Evolutionary conservation across 2,888 invertebrate genomes (phyloP), one percentile per base, ranked within the genome.

Genomic region (Drosophila imparisetae): DNA sequence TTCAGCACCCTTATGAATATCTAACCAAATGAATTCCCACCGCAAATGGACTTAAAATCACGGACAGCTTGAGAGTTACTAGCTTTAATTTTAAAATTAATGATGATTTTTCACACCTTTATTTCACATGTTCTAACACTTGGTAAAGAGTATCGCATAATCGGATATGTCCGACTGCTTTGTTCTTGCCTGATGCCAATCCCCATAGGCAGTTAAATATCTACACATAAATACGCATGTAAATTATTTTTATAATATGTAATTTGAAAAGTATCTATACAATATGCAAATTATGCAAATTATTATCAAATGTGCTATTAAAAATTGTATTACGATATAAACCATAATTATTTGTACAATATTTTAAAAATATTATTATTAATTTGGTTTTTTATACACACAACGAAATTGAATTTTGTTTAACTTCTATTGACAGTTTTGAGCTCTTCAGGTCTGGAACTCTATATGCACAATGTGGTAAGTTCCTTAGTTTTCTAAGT

Each of bases 201-300:
- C 66, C 54, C 54, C 54, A 54, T 29, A 66, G 67, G 48, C 48
- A 67, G 34, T 55, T 67, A 45, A 67, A 55, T 49, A 66, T 54
- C 21, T 54, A 8, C 45, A 54, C 50, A 40, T 27, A 64, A 34
- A 65, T 32, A 15, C 32, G 54, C 34, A 40, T 32, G 52, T 50
- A 65, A 65, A 42, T 64, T 34, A 65, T 36, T 29, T n/a, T 24
- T 27, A 65, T 34, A 24, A 36, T 34, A 45, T 29, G 45, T 55
- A 10, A 55, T 55, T 55, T 55, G n/a, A 27, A 27, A 27, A 38
- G 13, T 38, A 38, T 27, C n/a, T n/a, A 36, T 40, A 29, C 13
- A 55, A 38, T 15, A 40, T 29, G 18, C n/a, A 38, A 55, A n/a
- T 29, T 7, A 8, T 5, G 13, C n/a, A 29, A 8, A 29, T n/a